Evolutionary conservation across 1,140 invertebrate genomes (phyloP), one percentile per base, ranked within the genome.

Genomic region (Rhizoglyphus robini): DNA sequence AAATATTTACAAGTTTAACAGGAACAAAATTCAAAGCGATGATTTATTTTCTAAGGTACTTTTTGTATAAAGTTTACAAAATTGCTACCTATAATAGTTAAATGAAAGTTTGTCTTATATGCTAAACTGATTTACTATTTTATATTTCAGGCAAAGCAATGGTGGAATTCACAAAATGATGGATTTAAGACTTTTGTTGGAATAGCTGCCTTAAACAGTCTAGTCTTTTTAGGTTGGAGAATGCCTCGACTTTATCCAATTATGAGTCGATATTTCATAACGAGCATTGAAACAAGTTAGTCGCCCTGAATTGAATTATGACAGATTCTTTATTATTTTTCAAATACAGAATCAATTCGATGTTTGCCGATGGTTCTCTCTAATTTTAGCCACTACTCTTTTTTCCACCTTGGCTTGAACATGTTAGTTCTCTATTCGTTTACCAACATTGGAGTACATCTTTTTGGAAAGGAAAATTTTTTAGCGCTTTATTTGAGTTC

Each of bases 351-450:
- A 25, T 65, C 20, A 62, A 61, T 61, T 15, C 51, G 38, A 48
- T 51, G 18, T 61, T 67, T 83, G 76, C 88, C 93, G 25, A 92
- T 96, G 90, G 71, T 96, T 20, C 76, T 96, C 1, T 92, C 88
- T 11, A 88, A 86, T 57, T 97, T 98, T 76, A 96, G 92, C 72
- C 95, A 98, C 75, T 86, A 87, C 72, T 89, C 86, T 11, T 73
- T 83, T 34, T 77, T 92, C 49, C 95, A 98, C 79, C 80, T 97
- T 57, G 82, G 82, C 71, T 83, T 85, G 38, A 98, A 98, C 77
- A 97, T 98, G 94, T 95, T 90, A 79, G 93, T 95, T 25, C 76
- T 97, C 25, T 86, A 92, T 73, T 93, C 86, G 71, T 97, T 86
- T 71, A 76, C 78, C 32, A 71, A 71, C 38, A 72, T 78, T 71